Evolutionary conservation across 2,113 vertebrate genomes (phyloP).

Genomic region (Hemiscyllium ocellatum): DNA sequence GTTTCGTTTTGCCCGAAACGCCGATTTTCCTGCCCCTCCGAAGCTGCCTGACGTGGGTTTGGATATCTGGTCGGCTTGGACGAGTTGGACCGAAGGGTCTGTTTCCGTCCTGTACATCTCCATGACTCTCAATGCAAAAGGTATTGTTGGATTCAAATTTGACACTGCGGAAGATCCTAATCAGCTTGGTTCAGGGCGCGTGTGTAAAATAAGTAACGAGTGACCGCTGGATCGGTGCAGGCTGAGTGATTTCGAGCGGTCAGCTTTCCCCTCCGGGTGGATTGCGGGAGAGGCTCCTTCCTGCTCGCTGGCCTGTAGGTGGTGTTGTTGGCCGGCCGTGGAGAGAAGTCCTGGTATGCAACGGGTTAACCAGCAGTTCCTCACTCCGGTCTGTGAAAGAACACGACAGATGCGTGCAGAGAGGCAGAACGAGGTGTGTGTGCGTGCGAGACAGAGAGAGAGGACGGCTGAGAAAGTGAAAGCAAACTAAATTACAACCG

Average conservation of each 20-base stretch:
- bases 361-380: background rate
- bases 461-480: slow-evolving; percentile 1
- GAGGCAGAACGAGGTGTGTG: background rate
- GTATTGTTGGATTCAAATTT: too few species aligned
- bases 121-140: too few species aligned
- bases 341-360: background rate
- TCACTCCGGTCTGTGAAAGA: background rate
- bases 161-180: too few species aligned
- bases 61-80: too few species aligned
- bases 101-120: too few species aligned
- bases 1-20: too few species aligned
- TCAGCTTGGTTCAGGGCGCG: too few species aligned
- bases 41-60: too few species aligned
- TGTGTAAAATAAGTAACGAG: background rate
- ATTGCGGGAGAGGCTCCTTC: background rate
- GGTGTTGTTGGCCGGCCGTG: background rate
- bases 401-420: background rate
- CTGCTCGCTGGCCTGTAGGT: background rate
- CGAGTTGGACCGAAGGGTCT: too few species aligned
- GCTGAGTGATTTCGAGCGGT: too few species aligned
- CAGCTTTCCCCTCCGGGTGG: background rate
- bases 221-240: background rate
- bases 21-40: too few species aligned
- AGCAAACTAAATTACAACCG: background rate
- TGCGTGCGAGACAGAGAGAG: background rate